phyloP scores from a whole-genome alignment of 1,140 invertebrate genomes.

The Laupala kohalensis region DNA sequence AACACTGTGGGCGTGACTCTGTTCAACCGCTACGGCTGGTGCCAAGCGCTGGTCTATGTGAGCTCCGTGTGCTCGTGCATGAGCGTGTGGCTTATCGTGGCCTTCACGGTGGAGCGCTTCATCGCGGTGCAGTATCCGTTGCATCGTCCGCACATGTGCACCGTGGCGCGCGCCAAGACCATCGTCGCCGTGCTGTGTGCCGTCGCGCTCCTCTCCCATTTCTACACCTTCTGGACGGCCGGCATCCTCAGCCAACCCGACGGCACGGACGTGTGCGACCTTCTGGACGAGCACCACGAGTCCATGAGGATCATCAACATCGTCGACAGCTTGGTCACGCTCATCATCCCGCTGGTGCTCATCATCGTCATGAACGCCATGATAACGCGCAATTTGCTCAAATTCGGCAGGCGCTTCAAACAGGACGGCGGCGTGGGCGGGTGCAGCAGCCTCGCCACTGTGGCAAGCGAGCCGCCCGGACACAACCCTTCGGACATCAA shows the following conservation, averaged over 20 bases:
- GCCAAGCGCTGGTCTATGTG: conserved; percentile 40
- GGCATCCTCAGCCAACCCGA: conserved; percentile 25
- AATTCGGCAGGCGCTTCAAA: conserved; percentile 31
- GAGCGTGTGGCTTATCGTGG: conserved; percentile 46
- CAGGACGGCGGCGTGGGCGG: conserved; percentile 22
- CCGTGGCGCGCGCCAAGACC: conserved; percentile 39
- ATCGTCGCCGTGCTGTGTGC: conserved; percentile 33
- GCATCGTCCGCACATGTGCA: conserved; percentile 45
- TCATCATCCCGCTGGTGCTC: conserved; percentile 36
- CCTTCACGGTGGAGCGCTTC: conserved; percentile 50
- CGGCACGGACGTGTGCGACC: conserved; percentile 31
- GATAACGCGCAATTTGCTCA: conserved; percentile 35
- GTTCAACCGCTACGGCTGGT: conserved; percentile 39
- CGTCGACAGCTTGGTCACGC: conserved; percentile 40
- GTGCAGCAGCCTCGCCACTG: neutral
- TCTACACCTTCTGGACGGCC: conserved; percentile 36
- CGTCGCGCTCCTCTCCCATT: conserved; percentile 33
- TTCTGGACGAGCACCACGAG: conserved; percentile 30
- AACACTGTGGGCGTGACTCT: conserved; percentile 33
- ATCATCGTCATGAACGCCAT: conserved; percentile 45
- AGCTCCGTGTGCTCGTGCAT: conserved; percentile 42
- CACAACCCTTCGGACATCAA: conserved; percentile 25
- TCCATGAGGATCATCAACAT: conserved; percentile 37
- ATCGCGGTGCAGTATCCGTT: conserved; percentile 51
- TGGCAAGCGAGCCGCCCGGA: conserved; percentile 17